phyloP scores from a whole-genome alignment of 23 tunicate genomes.

The Clavelina lepadiformis region DNA sequence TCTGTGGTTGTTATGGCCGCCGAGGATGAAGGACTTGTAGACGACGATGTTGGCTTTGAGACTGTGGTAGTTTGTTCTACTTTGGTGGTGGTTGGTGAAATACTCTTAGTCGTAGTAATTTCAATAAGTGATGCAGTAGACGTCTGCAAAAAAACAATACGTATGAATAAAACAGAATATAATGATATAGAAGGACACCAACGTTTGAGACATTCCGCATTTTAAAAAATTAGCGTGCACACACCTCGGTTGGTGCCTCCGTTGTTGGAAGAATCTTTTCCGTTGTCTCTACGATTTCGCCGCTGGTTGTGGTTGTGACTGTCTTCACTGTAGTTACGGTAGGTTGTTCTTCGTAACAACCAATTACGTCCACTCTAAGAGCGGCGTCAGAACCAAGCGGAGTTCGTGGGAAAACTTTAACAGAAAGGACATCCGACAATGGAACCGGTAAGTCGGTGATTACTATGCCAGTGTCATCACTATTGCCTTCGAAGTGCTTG shows the following conservation, averaged over 20 bases:
- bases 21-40: slow-evolving; percentile 2
- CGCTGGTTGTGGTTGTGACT: slow-evolving; percentile 52
- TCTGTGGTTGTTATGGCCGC: slow-evolving; percentile 26
- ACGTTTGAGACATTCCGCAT: background rate
- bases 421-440: slow-evolving; percentile 26
- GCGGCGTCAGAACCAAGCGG: slow-evolving; percentile 40
- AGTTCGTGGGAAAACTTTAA: slow-evolving; percentile 43
- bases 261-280: background rate
- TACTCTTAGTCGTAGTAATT: slow-evolving; percentile 35
- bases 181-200: background rate
- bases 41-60: background rate
- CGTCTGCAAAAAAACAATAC: background rate
- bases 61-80: slow-evolving; percentile 34
- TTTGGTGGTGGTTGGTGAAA: slow-evolving; percentile 44
- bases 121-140: slow-evolving; percentile 13
- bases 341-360: slow-evolving; percentile 27
- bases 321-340: slow-evolving; percentile 30
- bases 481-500: slow-evolving; percentile 53
- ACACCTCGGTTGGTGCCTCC: background rate
- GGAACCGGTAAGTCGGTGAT: slow-evolving; percentile 24
- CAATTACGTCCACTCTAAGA: slow-evolving; percentile 51
- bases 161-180: background rate
- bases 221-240: background rate
- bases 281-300: slow-evolving; percentile 38
- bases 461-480: slow-evolving; percentile 26